Evolutionary conservation across 2,797 vertebrate species (phyloP).

Genomic region (Orientallactaga sibirica): DNA sequence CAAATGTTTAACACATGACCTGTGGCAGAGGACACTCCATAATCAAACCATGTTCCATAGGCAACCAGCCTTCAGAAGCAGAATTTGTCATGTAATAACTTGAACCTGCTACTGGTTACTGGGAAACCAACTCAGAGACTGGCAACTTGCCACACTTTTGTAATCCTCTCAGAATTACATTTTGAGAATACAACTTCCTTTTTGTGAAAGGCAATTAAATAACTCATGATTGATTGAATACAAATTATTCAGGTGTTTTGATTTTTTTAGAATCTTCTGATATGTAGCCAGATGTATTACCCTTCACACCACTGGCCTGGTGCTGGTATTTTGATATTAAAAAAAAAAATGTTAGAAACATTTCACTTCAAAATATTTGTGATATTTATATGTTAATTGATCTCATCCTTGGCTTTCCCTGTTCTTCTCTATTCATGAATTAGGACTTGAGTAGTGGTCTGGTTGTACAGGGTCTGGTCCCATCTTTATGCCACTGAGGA

Average conservation of each 20-base stretch:
- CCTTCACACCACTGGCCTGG: too few species aligned
- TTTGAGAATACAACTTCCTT: constrained; percentile 53
- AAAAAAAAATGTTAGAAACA: not conserved
- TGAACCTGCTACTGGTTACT: constrained; percentile 46
- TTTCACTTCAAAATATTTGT: constrained; percentile 62
- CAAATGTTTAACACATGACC: not conserved
- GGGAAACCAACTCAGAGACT: constrained; percentile 58
- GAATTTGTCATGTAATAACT: constrained; percentile 52
- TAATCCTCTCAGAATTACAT: constrained; percentile 68
- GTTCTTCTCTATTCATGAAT: not conserved
- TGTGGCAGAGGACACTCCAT: not conserved
- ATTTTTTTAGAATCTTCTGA: not conserved
- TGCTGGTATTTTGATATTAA: too few species aligned
- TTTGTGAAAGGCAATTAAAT: constrained; percentile 67
- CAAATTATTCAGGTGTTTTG: constrained; percentile 60
- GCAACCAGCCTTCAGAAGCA: not conserved
- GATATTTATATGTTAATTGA: constrained; percentile 14
- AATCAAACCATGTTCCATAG: not conserved
- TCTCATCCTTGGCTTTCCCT: constrained; percentile 6
- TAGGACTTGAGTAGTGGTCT: not conserved
- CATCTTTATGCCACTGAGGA: not conserved
- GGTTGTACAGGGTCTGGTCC: not conserved
- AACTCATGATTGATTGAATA: constrained; percentile 46
- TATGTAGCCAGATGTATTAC: too few species aligned
- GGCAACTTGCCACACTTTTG: constrained; percentile 61